A percentile compares a stretch with the other conserved stretches of the same genome.
phyloP scores from a whole-genome alignment of 2,113 vertebrate genomes.

The Ochotona princeps region DNA sequence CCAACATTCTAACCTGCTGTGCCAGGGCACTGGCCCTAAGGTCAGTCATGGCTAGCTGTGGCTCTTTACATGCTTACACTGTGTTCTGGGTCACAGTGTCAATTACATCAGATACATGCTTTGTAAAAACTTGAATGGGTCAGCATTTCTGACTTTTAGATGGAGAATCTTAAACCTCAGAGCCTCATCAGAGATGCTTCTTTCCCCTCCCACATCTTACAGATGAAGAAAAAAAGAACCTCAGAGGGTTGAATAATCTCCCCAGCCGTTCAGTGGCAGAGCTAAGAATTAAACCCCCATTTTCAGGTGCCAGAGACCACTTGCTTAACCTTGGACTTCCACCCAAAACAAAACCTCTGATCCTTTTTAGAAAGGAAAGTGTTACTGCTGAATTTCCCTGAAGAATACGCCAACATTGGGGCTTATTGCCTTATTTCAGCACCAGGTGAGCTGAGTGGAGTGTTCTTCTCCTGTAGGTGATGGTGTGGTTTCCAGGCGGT shows the following conservation, averaged over 20 bases:
- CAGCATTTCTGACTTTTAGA: neutral
- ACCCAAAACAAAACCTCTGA: neutral
- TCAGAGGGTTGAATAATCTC: neutral
- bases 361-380: neutral
- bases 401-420: neutral
- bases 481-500: constrained; percentile 76
- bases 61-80: neutral
- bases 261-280: neutral
- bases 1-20: no score
- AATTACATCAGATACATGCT: neutral
- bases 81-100: neutral
- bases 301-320: neutral
- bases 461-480: constrained; percentile 55
- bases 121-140: neutral
- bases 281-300: neutral
- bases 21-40: no score
- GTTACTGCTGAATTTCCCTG: neutral
- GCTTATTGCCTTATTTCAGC: neutral
- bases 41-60: neutral
- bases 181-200: neutral
- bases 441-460: neutral
- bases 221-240: neutral
- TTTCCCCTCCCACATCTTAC: constrained; percentile 3
- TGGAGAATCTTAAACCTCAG: neutral
- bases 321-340: neutral